phyloP scores from a whole-genome alignment of 2,113 vertebrate genomes.

The Strigops habroptila region DNA sequence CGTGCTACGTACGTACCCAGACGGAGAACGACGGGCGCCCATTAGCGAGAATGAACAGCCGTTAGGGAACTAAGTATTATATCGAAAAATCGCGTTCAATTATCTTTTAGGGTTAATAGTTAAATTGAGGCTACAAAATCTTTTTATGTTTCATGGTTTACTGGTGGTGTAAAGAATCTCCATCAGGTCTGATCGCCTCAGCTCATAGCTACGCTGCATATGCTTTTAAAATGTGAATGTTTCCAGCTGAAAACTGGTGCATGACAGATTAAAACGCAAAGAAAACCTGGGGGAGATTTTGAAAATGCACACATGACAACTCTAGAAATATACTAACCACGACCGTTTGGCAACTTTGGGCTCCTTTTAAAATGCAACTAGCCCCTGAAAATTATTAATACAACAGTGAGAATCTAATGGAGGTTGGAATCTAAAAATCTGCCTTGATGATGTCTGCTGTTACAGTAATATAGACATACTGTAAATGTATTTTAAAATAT shows the following conservation, averaged over 20 bases:
- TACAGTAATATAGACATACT: constrained; percentile 81
- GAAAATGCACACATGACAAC: constrained; percentile 70
- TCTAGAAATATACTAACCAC: constrained; percentile 71
- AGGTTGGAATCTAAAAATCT: constrained; percentile 78
- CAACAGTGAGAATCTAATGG: constrained; percentile 79
- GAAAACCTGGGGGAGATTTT: constrained; percentile 76
- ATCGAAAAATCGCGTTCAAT: constrained; percentile 66
- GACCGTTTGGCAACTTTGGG: constrained; percentile 51
- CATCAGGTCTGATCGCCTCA: constrained; percentile 64
- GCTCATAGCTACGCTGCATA: constrained; percentile 70
- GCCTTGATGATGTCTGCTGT: constrained; percentile 72
- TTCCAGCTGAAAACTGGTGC: constrained; percentile 78
- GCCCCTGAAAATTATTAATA: constrained; percentile 74
- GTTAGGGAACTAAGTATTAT: constrained; percentile 52
- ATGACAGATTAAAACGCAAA: constrained; percentile 73
- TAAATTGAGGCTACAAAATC: constrained; percentile 69
- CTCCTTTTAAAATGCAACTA: constrained; percentile 61
- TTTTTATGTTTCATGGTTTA: constrained; percentile 79
- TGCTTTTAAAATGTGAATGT: constrained; percentile 78
- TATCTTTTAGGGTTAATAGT: constrained; percentile 76
- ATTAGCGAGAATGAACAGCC: constrained; percentile 33
- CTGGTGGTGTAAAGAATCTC: constrained; percentile 66
- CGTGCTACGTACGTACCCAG: neutral
- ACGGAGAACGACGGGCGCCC: neutral
- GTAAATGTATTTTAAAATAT: constrained; percentile 83